A percentile compares a stretch with the other conserved stretches of the same genome.
Conservation (phyloP, 2,888 invertebrate genomes). For the Hirudinaria manillensis region DNA sequence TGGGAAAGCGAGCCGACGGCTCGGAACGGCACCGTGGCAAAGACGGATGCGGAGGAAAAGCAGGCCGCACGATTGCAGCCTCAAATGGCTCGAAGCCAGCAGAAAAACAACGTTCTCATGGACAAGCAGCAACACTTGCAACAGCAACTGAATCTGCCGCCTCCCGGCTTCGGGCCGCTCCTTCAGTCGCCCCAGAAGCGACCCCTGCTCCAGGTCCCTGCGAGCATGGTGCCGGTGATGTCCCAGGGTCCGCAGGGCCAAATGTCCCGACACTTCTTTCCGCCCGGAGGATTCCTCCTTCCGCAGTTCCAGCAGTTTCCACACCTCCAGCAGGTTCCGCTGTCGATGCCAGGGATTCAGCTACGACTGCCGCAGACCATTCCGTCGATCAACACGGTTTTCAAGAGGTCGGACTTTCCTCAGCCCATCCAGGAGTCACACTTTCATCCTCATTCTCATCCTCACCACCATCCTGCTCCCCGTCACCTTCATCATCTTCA, state of each 20-base stretch:
- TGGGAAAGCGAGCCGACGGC: too few relatives aligned
- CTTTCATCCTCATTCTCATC: conserved; percentile 4
- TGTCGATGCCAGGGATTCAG: background rate
- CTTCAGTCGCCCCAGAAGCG: conserved; percentile 1
- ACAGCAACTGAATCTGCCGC: background rate
- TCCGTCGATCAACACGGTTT: background rate
- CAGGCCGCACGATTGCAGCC: background rate
- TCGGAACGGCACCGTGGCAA: background rate
- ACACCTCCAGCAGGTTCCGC: background rate
- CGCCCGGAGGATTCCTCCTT: background rate
- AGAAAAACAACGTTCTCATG: background rate
- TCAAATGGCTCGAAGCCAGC: background rate
- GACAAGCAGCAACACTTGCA: background rate
- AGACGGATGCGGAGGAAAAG: background rate
- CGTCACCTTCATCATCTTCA: conserved; percentile 3
- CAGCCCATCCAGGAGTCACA: background rate
- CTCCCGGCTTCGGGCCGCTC: background rate
- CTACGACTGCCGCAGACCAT: background rate
- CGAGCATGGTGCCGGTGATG: background rate
- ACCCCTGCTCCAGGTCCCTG: background rate
- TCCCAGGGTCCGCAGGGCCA: background rate
- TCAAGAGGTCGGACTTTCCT: background rate
- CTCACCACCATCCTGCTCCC: background rate
- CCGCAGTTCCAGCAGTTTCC: conserved; percentile 1
- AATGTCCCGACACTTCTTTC: background rate